phyloP scores from a whole-genome alignment of 2,888 invertebrate species.

The Gibbula magus region DNA sequence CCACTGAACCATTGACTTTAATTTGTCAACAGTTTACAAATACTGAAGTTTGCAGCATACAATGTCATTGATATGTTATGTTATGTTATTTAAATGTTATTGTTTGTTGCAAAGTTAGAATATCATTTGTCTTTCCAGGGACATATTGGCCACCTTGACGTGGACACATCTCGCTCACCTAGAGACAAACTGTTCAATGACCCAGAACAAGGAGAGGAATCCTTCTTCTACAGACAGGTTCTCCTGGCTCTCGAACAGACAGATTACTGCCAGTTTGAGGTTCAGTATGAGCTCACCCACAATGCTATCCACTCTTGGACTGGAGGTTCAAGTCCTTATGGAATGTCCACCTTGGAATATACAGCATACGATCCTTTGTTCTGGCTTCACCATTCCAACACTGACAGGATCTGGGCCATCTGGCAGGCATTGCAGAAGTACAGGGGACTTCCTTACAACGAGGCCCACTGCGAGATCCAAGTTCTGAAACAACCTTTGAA shows the following conservation, averaged over 20 bases:
- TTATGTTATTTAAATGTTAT: too few species aligned
- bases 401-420: slow-evolving; percentile 39
- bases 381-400: slow-evolving; percentile 46
- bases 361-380: slow-evolving; percentile 48
- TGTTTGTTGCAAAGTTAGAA: too few species aligned
- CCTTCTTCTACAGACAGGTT: slow-evolving; percentile 43
- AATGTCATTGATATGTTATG: too few species aligned
- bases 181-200: slow-evolving; percentile 41
- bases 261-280: slow-evolving; percentile 48
- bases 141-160: not conserved
- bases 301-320: slow-evolving; percentile 42
- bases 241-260: slow-evolving; percentile 44
- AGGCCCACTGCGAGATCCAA: slow-evolving; percentile 38
- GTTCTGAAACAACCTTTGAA: slow-evolving; percentile 30
- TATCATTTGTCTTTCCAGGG: not conserved
- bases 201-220: slow-evolving; percentile 38
- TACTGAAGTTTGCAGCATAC: too few species aligned
- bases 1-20: too few species aligned
- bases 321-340: slow-evolving; percentile 34
- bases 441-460: slow-evolving; percentile 38
- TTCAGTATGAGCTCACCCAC: slow-evolving; percentile 42
- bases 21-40: too few species aligned
- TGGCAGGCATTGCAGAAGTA: slow-evolving; percentile 40
- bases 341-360: slow-evolving; percentile 42
- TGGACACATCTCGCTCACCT: slow-evolving; percentile 36